Evolutionary conservation across 2,888 invertebrate genomes (phyloP).

Genomic region (Gastrophysa polygoni): DNA sequence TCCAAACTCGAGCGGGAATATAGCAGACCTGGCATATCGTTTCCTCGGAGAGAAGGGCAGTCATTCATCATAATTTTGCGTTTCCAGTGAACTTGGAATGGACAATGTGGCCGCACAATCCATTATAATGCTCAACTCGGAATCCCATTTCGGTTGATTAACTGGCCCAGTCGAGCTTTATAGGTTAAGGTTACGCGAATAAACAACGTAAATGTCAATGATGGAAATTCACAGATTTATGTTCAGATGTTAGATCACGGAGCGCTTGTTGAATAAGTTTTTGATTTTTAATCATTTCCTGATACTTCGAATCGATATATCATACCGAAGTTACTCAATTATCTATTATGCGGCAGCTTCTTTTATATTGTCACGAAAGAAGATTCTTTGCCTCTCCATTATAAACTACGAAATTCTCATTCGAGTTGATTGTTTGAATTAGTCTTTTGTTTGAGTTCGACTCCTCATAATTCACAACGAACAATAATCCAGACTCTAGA

Average conservation of each 20-base stretch:
- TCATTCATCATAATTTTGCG: background rate
- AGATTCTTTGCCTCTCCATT: too few species aligned
- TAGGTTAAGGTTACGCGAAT: background rate
- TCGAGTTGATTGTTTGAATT: too few species aligned
- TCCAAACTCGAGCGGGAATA: background rate
- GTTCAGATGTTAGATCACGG: background rate
- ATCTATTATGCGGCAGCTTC: too few species aligned
- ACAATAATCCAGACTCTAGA: too few species aligned
- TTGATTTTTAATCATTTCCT: too few species aligned
- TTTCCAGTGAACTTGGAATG: background rate
- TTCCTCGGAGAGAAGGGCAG: background rate
- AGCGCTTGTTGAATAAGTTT: too few species aligned
- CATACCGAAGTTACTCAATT: too few species aligned
- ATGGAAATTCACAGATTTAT: background rate
- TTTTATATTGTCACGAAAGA: too few species aligned
- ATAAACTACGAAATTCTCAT: too few species aligned
- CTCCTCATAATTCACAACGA: too few species aligned
- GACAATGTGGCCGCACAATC: background rate
- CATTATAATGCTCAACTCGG: background rate
- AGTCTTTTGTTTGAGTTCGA: too few species aligned
- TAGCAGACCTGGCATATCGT: background rate
- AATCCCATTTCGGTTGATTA: background rate
- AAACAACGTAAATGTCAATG: background rate
- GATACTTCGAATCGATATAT: too few species aligned
- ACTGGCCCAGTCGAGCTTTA: background rate